These are phyloP conservation scores for Tillus elongatus DNA, from an alignment of 2,888 invertebrate species.

Conservation along the genomic window DNA sequence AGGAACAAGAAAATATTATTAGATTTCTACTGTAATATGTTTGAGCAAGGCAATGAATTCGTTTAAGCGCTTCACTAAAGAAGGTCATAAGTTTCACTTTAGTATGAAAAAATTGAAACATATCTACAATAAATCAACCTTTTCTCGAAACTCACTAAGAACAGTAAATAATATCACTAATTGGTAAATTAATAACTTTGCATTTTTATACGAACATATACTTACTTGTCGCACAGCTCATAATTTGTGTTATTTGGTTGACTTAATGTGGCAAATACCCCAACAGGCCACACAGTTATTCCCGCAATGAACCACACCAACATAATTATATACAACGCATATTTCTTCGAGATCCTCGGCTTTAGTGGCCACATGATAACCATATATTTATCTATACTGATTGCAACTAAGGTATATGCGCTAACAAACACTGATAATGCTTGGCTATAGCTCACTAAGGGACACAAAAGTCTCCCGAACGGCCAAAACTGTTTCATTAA, in stretches of 20 bases:
- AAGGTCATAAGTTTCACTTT: too few species aligned
- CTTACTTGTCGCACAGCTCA: conserved; percentile 56
- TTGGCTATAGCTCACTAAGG: conserved; percentile 73
- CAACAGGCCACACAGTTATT: conserved; percentile 71
- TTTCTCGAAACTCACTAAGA: too few species aligned
- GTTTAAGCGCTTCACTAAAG: too few species aligned
- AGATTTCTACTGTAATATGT: too few species aligned
- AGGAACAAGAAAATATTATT: too few species aligned
- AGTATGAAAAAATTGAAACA: too few species aligned
- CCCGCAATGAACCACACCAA: conserved; percentile 69
- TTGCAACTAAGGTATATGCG: conserved; percentile 83
- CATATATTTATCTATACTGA: conserved; percentile 83
- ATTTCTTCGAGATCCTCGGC: conserved; percentile 67
- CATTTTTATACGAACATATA: conserved; percentile 30
- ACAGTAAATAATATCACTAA: too few species aligned
- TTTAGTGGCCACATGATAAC: conserved; percentile 83
- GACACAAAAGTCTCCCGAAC: conserved; percentile 73
- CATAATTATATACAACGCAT: conserved; percentile 59
- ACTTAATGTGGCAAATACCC: conserved; percentile 59
- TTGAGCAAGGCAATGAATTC: too few species aligned
- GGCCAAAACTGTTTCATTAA: conserved; percentile 80
- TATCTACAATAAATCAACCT: too few species aligned
- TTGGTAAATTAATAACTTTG: too few species aligned
- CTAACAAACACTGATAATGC: conserved; percentile 74
- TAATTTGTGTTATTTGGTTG: conserved; percentile 54